phyloP scores from a whole-genome alignment of 1,140 invertebrate genomes.

The Copidosoma floridanum region DNA sequence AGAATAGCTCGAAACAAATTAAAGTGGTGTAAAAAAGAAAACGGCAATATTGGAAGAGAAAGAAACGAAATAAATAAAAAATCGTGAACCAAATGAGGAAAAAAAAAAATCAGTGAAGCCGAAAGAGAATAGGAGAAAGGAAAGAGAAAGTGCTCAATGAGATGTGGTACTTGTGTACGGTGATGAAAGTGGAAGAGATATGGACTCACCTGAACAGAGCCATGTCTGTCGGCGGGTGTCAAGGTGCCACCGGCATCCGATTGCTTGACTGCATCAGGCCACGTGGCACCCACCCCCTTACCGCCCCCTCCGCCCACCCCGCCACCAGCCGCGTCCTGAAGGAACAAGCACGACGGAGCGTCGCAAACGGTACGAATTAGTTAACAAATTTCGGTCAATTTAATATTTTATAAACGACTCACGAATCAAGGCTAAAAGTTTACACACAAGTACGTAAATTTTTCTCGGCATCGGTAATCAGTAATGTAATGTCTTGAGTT shows the following conservation, averaged over 20 bases:
- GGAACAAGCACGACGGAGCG: constrained; percentile 47
- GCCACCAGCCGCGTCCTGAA: constrained; percentile 57
- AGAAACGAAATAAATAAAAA: constrained; percentile 44
- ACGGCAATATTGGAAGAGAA: constrained; percentile 54
- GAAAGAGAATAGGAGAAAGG: constrained; percentile 22
- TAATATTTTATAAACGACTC: too few relatives aligned
- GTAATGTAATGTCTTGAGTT: too few relatives aligned
- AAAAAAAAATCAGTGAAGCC: constrained; percentile 21
- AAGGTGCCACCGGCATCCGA: constrained; percentile 71
- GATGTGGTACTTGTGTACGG: not conserved
- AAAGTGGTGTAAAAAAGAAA: too few relatives aligned
- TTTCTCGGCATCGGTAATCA: too few relatives aligned
- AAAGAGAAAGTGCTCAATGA: constrained; percentile 18
- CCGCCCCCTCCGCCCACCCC: constrained; percentile 60
- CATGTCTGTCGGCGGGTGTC: constrained; percentile 89
- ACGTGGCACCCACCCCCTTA: constrained; percentile 63
- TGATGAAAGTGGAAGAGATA: constrained; percentile 24
- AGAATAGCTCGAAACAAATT: too few relatives aligned
- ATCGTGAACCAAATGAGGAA: not conserved
- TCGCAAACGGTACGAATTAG: constrained; percentile 27
- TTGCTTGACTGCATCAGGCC: constrained; percentile 61
- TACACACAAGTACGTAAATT: too few relatives aligned
- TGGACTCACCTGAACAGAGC: constrained; percentile 84
- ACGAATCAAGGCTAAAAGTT: too few relatives aligned
- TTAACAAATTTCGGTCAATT: too few relatives aligned